phyloP scores from a whole-genome alignment of 2,113 vertebrate species.

The Charina bottae region DNA sequence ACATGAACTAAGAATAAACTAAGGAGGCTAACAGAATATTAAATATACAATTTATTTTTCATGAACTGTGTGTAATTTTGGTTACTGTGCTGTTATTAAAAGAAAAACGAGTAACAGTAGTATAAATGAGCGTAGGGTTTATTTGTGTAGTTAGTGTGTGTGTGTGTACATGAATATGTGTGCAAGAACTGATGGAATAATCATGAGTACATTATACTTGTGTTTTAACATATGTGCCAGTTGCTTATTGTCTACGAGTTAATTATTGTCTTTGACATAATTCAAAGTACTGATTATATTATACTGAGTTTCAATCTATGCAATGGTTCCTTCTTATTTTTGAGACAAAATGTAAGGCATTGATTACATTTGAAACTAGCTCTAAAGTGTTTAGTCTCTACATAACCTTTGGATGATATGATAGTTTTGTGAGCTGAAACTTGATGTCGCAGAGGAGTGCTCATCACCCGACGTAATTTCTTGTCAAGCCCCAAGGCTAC shows the following conservation, averaged over 20 bases:
- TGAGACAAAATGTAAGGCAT: neutral
- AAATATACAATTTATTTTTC: slow-evolving; percentile 36
- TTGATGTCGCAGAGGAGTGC: neutral
- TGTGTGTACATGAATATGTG: neutral
- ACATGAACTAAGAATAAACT: slow-evolving; percentile 55
- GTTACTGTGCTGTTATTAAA: slow-evolving; percentile 23
- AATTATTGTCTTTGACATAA: neutral
- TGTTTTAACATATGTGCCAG: neutral
- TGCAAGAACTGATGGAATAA: neutral
- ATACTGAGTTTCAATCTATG: neutral
- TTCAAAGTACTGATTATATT: neutral
- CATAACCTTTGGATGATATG: neutral
- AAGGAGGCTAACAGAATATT: slow-evolving; percentile 38
- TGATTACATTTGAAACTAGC: neutral
- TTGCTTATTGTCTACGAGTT: neutral
- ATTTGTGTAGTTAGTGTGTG: neutral
- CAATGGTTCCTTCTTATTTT: neutral
- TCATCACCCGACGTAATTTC: neutral
- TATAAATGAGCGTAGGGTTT: neutral
- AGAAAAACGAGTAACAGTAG: neutral
- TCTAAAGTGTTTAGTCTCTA: neutral
- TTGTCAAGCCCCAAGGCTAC: neutral
- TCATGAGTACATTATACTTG: neutral
- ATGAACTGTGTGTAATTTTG: slow-evolving; percentile 21
- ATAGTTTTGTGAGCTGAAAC: neutral